These are phyloP conservation scores for Eidolon helvum DNA, from an alignment of 2,113 vertebrate species.

Conservation along the genomic window DNA sequence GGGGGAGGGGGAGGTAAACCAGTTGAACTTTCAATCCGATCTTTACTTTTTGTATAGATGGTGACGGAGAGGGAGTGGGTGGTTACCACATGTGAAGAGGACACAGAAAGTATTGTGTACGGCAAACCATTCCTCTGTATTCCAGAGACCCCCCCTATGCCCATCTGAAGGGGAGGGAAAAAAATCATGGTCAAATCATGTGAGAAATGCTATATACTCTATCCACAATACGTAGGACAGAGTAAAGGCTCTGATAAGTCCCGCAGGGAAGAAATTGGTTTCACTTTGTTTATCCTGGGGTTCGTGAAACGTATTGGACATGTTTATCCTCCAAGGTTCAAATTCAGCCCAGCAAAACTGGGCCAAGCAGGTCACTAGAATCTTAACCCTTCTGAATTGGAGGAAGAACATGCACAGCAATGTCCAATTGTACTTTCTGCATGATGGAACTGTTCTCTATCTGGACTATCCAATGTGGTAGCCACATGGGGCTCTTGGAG, in stretches of 20 bases:
- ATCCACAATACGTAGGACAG: not conserved
- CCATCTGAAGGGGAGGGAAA: not conserved
- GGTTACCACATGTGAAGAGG: no score
- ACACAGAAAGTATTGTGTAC: not conserved
- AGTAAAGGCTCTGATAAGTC: not conserved
- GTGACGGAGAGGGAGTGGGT: not conserved
- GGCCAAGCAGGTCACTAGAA: not conserved
- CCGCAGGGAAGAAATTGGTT: not conserved
- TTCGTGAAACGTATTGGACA: not conserved
- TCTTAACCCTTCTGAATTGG: not conserved
- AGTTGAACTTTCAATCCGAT: not conserved
- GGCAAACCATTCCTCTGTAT: not conserved
- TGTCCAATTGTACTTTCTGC: fast-evolving
- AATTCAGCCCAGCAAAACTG: not conserved
- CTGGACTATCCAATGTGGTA: not conserved
- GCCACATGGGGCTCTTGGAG: not conserved
- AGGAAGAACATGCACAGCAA: fast-evolving
- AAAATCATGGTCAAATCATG: not conserved
- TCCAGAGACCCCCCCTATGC: not conserved
- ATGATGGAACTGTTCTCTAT: fast-evolving
- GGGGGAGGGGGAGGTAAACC: fast-evolving
- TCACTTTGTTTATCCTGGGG: not conserved
- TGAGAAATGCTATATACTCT: not conserved
- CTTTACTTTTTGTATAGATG: not conserved
- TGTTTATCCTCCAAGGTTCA: not conserved